Base-by-base conservation (phyloP, 2,113 vertebrate species). In the Xenus cinereus region DNA sequence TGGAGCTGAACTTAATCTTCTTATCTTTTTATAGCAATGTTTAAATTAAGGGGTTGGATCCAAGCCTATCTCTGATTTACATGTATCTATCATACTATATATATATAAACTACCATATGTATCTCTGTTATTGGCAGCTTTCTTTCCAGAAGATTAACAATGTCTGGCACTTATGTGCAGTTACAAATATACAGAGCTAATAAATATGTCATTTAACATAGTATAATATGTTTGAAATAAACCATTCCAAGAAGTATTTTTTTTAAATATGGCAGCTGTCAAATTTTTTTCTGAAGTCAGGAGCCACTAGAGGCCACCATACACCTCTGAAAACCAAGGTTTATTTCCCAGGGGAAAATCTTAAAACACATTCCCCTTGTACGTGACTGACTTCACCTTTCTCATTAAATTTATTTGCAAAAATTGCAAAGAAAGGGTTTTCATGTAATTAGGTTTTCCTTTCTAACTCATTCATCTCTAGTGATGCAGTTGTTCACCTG, bases 271-370 rank as follows among this genome's bases (percentile, higher is more conserved):
- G 77, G 62, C 32, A 84, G 24, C 24, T 82, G 39, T 59, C 67
- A 30, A 71, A 15, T 54, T 85, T 89, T 83, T 74, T 6, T 57
- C 57, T 67, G 59, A 67, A 63, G 76, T 78, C 7, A 63, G 14
- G 20, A 67, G 66, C 95, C 97, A 95, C 74, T 80, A 98, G 97
- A 57, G 95, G 97, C 89, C 96, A 93, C 84, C 60, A 79, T 5
- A 97, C 20, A 66, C 95, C 78, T 81, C 74, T 59, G 48, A 57
- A 95, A 76, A 46, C 43, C 3, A 6, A 13, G 10, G 10, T 60
- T 39, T 80, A 10, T 51, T 63, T 75, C 78, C 68, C 68, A 35
- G 10, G 54, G 66, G 54, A 84, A 76, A 79, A 27, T 6, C 19
- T 82, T 75, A 21, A 43, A 32, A 28, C 16, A 51, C 14, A 10